Evolutionary conservation across 1,140 invertebrate species (phyloP).

Genomic region (Acromyrmex echinatior): DNA sequence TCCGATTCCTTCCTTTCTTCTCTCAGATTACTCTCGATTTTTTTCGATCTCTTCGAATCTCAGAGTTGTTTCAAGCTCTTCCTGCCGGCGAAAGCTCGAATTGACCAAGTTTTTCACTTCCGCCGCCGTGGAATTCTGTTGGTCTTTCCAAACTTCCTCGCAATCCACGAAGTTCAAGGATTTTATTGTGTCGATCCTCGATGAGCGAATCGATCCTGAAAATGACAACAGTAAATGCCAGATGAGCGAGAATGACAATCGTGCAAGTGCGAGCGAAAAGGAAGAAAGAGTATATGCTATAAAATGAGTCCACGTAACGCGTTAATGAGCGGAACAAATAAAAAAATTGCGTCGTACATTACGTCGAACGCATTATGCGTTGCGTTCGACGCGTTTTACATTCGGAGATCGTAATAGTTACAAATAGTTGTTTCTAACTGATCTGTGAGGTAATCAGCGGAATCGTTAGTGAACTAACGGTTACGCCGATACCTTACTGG

Average conservation of each 20-base stretch:
- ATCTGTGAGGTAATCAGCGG: slow-evolving; percentile 31
- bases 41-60: neutral
- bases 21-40: neutral
- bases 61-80: slow-evolving; percentile 18
- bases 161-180: slow-evolving; percentile 14
- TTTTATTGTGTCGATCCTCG: slow-evolving; percentile 24
- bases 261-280: neutral
- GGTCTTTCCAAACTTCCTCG: slow-evolving; percentile 12
- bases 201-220: slow-evolving; percentile 43
- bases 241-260: neutral
- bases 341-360: slow-evolving; percentile 30
- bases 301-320: slow-evolving; percentile 38
- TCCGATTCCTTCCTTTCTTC: neutral
- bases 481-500: neutral
- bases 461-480: slow-evolving; percentile 39
- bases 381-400: slow-evolving; percentile 3
- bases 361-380: slow-evolving; percentile 22
- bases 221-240: slow-evolving; percentile 18
- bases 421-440: slow-evolving; percentile 25
- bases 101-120: neutral
- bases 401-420: slow-evolving; percentile 1
- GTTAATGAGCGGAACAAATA: slow-evolving; percentile 25
- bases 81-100: slow-evolving; percentile 14
- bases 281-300: neutral
- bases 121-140: neutral